A percentile compares a stretch with the other conserved stretches of the same genome.
Conservation (phyloP, 2,113 vertebrate genomes). For the Cyphomyrus plagiostoma region DNA sequence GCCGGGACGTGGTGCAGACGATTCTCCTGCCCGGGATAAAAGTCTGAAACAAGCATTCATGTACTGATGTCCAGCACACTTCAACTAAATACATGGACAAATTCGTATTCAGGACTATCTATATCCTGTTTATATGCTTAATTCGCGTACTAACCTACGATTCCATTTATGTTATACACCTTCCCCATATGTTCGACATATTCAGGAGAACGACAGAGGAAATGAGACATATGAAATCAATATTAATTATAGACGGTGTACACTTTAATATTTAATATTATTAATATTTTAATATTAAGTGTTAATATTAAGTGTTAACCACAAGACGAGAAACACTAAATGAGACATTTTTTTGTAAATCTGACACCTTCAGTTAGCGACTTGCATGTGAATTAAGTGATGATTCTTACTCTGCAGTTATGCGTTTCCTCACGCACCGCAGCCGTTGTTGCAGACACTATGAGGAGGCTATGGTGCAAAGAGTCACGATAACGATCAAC, state of each 20-base stretch:
- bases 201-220: not conserved
- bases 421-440: not conserved
- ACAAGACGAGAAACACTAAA: not conserved
- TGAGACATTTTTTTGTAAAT: not conserved
- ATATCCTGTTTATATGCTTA: not conserved
- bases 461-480: not conserved
- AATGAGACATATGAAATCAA: not conserved
- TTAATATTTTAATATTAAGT: not conserved
- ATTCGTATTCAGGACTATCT: not conserved
- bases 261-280: not conserved
- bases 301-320: not conserved
- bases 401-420: not conserved
- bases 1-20: not conserved
- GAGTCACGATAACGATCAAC: not conserved
- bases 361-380: not conserved
- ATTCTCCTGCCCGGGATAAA: not conserved
- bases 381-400: not conserved
- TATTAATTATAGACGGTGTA: not conserved
- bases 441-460: not conserved
- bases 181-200: not conserved
- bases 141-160: not conserved
- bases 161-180: not conserved
- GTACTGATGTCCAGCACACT: not conserved
- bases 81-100: not conserved
- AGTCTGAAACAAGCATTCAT: not conserved